phyloP scores from a whole-genome alignment of 2,888 invertebrate genomes.

The Cepaea hortensis region DNA sequence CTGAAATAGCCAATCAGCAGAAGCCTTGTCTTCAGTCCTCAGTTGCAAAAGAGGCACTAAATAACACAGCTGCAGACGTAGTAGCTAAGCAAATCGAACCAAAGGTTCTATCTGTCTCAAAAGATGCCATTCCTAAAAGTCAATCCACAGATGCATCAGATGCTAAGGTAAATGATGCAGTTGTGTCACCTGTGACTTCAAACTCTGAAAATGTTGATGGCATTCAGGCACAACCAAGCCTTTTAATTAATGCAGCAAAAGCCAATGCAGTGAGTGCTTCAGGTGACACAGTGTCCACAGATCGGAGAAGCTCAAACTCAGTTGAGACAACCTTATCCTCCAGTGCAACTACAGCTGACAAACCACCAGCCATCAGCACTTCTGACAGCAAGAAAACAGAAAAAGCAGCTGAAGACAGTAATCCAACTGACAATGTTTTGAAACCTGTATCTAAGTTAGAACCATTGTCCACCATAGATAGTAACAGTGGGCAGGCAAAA shows the following conservation, averaged over 20 bases:
- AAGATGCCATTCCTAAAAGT: background rate
- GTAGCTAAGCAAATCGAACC: background rate
- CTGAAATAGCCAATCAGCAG: constrained; percentile 20
- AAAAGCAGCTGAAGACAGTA: background rate
- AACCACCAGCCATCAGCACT: background rate
- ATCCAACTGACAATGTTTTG: background rate
- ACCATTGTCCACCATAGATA: constrained; percentile 46
- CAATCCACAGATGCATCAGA: background rate
- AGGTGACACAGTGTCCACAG: background rate
- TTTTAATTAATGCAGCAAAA: background rate
- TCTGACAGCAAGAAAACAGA: background rate
- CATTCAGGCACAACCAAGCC: background rate
- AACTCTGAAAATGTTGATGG: background rate
- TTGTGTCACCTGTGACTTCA: background rate
- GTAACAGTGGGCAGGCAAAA: constrained; percentile 50
- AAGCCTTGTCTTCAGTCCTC: constrained; percentile 9
- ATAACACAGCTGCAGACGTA: background rate
- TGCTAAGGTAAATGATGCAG: background rate
- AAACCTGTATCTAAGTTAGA: constrained; percentile 22
- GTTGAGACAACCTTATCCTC: background rate
- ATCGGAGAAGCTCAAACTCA: too few species aligned
- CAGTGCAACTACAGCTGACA: constrained; percentile 12
- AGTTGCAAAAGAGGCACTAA: background rate
- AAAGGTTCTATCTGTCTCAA: background rate
- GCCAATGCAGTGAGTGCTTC: background rate